Conservation (phyloP, 2,113 vertebrate species). For the Scatophagus argus region DNA sequence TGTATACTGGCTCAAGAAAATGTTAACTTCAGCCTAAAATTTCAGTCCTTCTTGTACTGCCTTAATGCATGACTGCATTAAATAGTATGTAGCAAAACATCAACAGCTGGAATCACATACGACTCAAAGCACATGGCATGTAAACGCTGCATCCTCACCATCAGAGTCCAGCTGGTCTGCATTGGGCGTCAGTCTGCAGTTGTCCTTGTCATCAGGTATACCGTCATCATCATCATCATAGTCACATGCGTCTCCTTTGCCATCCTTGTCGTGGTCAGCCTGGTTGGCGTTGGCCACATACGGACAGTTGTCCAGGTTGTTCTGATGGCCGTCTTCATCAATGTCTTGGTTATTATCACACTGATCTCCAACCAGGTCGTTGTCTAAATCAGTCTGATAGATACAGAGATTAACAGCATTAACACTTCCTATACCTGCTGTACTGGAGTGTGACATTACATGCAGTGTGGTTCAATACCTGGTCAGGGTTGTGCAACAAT, state of each 20-base stretch:
- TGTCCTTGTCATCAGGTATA: conserved; percentile 94
- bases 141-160: conserved; percentile 84
- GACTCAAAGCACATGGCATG: too few species aligned
- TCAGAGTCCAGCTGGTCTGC: conserved; percentile 90
- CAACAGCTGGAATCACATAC: too few species aligned
- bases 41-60: too few species aligned
- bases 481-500: conserved; percentile 94
- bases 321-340: conserved; percentile 97
- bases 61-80: background rate
- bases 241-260: conserved; percentile 96
- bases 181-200: conserved; percentile 94
- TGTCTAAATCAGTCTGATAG: conserved; percentile 90
- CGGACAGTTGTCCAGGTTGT: conserved; percentile 98
- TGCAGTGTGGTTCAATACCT: conserved; percentile 58
- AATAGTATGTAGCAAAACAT: background rate
- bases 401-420: background rate
- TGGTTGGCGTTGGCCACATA: conserved; percentile 96
- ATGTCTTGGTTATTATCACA: conserved; percentile 98
- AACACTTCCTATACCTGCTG: background rate
- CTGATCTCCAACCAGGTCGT: conserved; percentile 95
- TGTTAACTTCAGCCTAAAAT: background rate
- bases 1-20: too few species aligned
- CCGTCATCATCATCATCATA: conserved; percentile 96
- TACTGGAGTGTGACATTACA: background rate
- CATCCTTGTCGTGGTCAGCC: conserved; percentile 95